Percentiles rank a stretch among this genome's conserved stretches.
These are phyloP conservation scores for Cassiopea xamachana DNA, from an alignment of 30 jellyfish, hydroid and myxozoan genomes.

Conservation along the genomic window DNA sequence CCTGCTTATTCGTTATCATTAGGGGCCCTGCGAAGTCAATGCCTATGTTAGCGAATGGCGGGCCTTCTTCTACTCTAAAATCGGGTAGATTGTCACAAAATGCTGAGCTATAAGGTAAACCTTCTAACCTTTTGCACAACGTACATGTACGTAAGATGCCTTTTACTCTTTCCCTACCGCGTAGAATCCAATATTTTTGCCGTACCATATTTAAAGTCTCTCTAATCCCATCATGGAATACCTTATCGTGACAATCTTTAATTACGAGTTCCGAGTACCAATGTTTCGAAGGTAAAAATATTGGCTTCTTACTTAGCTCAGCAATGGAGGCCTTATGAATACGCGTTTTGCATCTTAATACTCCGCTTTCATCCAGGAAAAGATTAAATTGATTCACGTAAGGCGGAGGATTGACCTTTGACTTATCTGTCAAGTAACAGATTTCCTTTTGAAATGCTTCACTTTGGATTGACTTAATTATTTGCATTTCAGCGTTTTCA, in stretches of 20 bases:
- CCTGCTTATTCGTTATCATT: not conserved
- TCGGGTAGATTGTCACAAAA: conserved; percentile 32
- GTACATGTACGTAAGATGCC: conserved; percentile 34
- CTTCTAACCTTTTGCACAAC: conserved; percentile 41
- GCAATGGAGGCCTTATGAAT: not conserved
- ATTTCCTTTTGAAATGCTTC: not conserved
- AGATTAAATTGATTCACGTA: conserved; percentile 36
- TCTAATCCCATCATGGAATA: conserved; percentile 30
- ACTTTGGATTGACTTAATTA: not conserved
- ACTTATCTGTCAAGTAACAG: not conserved
- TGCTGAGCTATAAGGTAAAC: not conserved
- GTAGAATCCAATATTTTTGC: conserved; percentile 37
- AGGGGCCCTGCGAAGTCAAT: conserved; percentile 61
- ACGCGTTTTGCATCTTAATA: conserved; percentile 4
- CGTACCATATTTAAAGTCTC: conserved; percentile 22
- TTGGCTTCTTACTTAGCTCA: conserved; percentile 31
- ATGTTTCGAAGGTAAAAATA: conserved; percentile 22
- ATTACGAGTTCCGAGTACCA: not conserved
- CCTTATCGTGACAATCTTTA: conserved; percentile 17
- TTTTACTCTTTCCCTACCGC: conserved; percentile 54
- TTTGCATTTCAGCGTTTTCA: not conserved
- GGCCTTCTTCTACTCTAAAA: conserved; percentile 66
- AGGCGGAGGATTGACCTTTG: conserved; percentile 8
- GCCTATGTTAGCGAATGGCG: conserved; percentile 61
- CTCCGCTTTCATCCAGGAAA: conserved; percentile 6